Evolutionary conservation across 2,797 vertebrate species (phyloP), one percentile per base, ranked within the genome.

Genomic region (Apodemus agrarius): DNA sequence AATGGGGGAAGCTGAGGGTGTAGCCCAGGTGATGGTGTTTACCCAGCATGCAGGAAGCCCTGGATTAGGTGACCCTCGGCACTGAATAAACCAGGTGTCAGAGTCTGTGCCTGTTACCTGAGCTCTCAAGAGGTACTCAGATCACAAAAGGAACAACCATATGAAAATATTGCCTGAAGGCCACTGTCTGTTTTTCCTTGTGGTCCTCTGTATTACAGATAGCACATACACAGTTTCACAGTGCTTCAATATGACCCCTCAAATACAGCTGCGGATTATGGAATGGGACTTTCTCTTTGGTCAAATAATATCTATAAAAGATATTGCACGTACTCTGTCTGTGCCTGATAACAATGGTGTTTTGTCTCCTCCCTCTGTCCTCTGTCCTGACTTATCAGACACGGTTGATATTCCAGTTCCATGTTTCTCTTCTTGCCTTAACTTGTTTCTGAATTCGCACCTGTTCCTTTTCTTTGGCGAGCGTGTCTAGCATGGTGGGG

Each of bases 101-200:
- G 37, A 24, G 84, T 54, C 16, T 3, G 40, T 1, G 26, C 16
- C n/a, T 88, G n/a, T 31, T 74, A 57, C 37, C n/a, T 21, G 52
- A 74, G 24, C 14, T n/a, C 13, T 31, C 5, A 1, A 9, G 24
- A 74, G 34, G 52, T 7, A 31, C 29, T 95, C n/a, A 81, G 31
- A 80, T 87, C 63, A 80, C 90, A 86, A 91, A 91, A 81, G 12
- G 6, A 93, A 67, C 29, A 49, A 83, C n/a, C 69, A 84, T 87
- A 57, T 57, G 31, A 49, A 89, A 85, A 76, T 83, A 76, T 21
- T 85, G 88, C 79, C 1, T 17, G 11, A 89, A 43, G 31, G 67
- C 37, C 57, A 72, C 29, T 31, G 4, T 89, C 54, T 86, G 0
- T 59, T 91, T 93, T 94, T 85, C 59, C 34, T 93, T 81, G 3